Base-by-base conservation (phyloP, 2,113 vertebrate species). In the Entomyzon cyanotis region DNA sequence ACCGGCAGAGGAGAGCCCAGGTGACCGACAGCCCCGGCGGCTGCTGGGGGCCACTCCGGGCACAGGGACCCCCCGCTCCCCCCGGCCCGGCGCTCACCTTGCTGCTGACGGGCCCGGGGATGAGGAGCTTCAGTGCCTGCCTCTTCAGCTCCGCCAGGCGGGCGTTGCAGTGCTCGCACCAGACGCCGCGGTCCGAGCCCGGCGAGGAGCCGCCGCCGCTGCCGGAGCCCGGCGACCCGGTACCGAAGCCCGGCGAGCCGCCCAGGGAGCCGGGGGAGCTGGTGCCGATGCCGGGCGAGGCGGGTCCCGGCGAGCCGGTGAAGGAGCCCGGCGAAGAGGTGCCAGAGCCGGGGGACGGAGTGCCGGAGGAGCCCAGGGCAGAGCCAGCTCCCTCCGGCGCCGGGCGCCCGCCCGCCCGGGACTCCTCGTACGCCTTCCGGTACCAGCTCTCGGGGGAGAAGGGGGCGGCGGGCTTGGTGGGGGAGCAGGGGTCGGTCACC, bases 391-490 rank as follows among this genome's bases (percentile, higher is more conserved):
- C 99, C 97, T 99, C 99, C 2, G 99, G 99, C 37, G 98, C 97
- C 5, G 99, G 99, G 46, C 99, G 99, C 22, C 95, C 95, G 67
- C 97, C 95, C 27, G 98, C 96, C 50, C 99, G 98, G 60, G 98
- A 98, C 90, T 99, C 99, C 88, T 99, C 99, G 50, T 99, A 99
- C 1, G 98, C 98, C 95, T 99, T 99, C 69, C 99, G 97, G 97
- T 99, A 99, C 99, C 99, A 99, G 87, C 98, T 99, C 94, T 99
- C 99, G 1, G 99, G 98, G 56, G 99, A 99, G 96, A 99, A 98
- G 50, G 99, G 98, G 28, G 96, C 97, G 28, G 98, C 97, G 21
- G 99, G 97, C 97, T 99, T 99, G 90, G 99, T 98, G 5, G 99
- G 99, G 53, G 99, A 99, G 93, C 98, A 98, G 44, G 98, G 97